Conservation (phyloP, 1,140 invertebrate species). For the Daktulosphaira vitifoliae region DNA sequence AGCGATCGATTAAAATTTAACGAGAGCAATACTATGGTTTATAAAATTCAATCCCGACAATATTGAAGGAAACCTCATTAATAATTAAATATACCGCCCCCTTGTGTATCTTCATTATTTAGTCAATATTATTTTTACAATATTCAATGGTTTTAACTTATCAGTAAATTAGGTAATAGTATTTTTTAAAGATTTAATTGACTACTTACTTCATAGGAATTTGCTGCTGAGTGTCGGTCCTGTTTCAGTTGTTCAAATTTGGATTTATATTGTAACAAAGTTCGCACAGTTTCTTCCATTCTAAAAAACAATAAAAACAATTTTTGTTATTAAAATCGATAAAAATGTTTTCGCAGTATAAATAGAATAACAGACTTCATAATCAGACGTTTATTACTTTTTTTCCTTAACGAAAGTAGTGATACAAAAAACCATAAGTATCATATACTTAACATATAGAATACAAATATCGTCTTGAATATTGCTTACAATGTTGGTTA, state of each 20-base stretch:
- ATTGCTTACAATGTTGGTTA: constrained; percentile 25
- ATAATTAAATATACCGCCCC: background rate
- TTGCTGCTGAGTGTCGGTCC: constrained; percentile 61
- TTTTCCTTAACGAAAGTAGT: background rate
- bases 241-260: constrained; percentile 68
- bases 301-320: constrained; percentile 43
- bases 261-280: constrained; percentile 64
- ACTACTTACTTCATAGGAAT: constrained; percentile 62
- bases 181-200: too few relatives aligned
- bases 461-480: background rate
- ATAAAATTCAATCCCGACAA: constrained; percentile 21
- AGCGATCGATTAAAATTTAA: constrained; percentile 27
- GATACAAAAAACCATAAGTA: background rate
- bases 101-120: background rate
- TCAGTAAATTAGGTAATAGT: too few relatives aligned
- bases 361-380: background rate
- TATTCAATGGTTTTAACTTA: too few relatives aligned
- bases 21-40: background rate
- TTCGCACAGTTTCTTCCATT: constrained; percentile 64
- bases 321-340: background rate
- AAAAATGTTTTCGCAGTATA: background rate
- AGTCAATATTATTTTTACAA: too few relatives aligned
- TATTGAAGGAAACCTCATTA: background rate
- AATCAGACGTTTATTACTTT: constrained; percentile 1
- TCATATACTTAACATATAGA: too few relatives aligned